Evolutionary conservation across 1,140 invertebrate species (phyloP).

Genomic region (Papilio aristodemus): DNA sequence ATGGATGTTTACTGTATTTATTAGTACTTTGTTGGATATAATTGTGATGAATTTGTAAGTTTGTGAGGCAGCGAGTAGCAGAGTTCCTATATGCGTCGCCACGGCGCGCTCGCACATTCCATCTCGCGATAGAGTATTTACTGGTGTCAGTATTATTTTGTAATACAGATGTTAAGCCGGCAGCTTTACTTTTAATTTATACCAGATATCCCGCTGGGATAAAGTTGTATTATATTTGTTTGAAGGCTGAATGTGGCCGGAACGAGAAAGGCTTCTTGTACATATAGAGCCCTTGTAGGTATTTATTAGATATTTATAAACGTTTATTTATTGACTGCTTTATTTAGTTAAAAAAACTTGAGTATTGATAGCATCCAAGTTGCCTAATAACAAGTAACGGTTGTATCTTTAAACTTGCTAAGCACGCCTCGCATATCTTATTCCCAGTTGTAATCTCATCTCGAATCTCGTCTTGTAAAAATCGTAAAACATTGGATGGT

Average conservation of each 20-base stretch:
- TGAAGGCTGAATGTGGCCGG: constrained; percentile 72
- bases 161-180: constrained; percentile 76
- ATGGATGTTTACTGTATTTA: constrained; percentile 74
- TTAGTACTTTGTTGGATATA: constrained; percentile 62
- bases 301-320: constrained; percentile 81
- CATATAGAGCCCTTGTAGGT: constrained; percentile 79
- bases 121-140: constrained; percentile 72
- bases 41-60: constrained; percentile 65
- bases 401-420: constrained; percentile 76
- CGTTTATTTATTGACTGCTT: constrained; percentile 80
- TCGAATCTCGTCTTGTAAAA: constrained; percentile 75
- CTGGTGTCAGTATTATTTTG: constrained; percentile 80
- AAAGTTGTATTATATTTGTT: constrained; percentile 79
- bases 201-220: constrained; percentile 75
- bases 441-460: constrained; percentile 74
- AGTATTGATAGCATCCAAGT: constrained; percentile 59
- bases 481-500: constrained; percentile 77
- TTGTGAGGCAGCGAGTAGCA: constrained; percentile 61
- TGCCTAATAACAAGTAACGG: constrained; percentile 70
- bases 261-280: constrained; percentile 73
- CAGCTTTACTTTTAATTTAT: constrained; percentile 80
- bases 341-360: constrained; percentile 74
- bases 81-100: constrained; percentile 62
- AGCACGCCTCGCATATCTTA: constrained; percentile 71
- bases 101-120: constrained; percentile 70